These are phyloP conservation scores for Sebastes variabilis DNA, from an alignment of 2,797 vertebrate species.

Conservation along the genomic window DNA sequence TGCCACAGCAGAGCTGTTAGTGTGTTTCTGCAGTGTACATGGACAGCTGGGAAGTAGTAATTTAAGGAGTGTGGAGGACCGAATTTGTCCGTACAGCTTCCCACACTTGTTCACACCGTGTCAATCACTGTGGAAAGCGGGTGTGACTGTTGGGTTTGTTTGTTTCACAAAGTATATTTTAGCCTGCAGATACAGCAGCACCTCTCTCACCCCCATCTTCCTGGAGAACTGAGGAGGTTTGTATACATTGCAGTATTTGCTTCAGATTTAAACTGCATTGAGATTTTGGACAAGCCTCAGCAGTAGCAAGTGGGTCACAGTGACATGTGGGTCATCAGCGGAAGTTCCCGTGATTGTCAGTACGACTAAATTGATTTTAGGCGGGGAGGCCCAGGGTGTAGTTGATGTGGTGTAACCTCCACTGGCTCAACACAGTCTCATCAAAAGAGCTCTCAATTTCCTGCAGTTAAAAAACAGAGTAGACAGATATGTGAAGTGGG, in stretches of 20 bases:
- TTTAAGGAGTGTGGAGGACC: constrained; percentile 22
- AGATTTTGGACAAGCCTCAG: constrained; percentile 13
- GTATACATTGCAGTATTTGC: not conserved
- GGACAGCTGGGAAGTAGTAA: not conserved
- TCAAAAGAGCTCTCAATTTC: not conserved
- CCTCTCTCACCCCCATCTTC: not conserved
- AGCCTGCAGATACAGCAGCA: not conserved
- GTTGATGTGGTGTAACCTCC: not conserved
- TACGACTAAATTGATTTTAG: constrained; percentile 29
- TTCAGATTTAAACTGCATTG: not conserved
- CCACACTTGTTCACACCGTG: constrained; percentile 4
- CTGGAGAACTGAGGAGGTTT: not conserved
- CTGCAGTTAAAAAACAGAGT: not conserved
- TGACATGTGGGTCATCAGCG: constrained; percentile 41
- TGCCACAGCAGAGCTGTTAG: constrained; percentile 7
- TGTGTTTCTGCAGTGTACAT: not conserved
- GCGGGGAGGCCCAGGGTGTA: not conserved
- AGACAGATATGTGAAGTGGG: not conserved
- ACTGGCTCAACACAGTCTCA: not conserved
- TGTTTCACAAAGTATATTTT: not conserved
- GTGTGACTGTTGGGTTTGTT: constrained; percentile 5
- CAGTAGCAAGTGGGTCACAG: constrained; percentile 40
- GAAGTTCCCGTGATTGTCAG: constrained; percentile 31
- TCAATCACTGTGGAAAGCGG: not conserved
- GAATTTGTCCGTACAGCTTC: constrained; percentile 9